Conservation (phyloP, 2,797 vertebrate species). For the Ispidina picta region DNA sequence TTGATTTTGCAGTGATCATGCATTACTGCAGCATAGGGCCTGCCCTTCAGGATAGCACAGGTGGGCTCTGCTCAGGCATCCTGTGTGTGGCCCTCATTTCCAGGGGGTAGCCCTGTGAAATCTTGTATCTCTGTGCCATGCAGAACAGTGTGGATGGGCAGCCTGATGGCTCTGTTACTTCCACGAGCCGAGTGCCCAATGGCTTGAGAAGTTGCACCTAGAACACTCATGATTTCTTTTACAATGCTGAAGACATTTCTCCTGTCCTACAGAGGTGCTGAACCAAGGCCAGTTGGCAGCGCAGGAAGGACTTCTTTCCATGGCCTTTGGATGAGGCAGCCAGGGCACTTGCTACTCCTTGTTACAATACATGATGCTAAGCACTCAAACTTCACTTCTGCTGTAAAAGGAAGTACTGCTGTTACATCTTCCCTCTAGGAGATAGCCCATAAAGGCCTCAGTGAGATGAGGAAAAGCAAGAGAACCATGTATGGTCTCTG, state of each 20-base stretch:
- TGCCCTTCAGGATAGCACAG: neutral
- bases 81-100: neutral
- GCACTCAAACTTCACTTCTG: neutral
- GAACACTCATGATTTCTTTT: neutral
- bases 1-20: neutral
- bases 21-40: neutral
- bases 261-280: neutral
- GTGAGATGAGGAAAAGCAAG: neutral
- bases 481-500: constrained; percentile 51
- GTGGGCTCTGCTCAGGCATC: neutral
- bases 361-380: neutral
- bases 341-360: neutral
- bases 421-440: neutral
- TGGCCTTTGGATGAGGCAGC: neutral
- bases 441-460: neutral
- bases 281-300: neutral
- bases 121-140: neutral
- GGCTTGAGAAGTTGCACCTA: neutral
- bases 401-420: constrained; percentile 60
- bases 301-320: neutral
- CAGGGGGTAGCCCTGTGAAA: neutral
- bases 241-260: neutral
- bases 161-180: neutral
- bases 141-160: neutral
- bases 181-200: neutral